phyloP scores from a whole-genome alignment of 1,140 invertebrate genomes.

The Drosophila subpulchrella region DNA sequence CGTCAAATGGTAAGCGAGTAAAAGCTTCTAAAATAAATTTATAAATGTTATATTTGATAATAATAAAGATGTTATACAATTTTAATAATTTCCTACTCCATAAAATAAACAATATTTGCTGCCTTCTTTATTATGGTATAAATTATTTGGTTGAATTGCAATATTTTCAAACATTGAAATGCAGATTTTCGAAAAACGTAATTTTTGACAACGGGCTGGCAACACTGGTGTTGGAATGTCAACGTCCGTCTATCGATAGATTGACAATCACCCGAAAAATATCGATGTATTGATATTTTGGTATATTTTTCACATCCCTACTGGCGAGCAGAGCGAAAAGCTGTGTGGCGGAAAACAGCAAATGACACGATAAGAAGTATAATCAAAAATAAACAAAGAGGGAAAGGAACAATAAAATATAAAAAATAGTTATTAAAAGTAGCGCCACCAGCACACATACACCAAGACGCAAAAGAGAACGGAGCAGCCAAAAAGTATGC shows the following conservation, averaged over 20 bases:
- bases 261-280: too few relatives aligned
- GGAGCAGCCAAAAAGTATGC: constrained; percentile 42
- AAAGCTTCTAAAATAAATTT: background rate
- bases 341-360: constrained; percentile 21
- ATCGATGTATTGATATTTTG: too few relatives aligned
- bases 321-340: constrained; percentile 23
- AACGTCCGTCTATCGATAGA: background rate
- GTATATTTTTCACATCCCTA: background rate
- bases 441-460: constrained; percentile 6
- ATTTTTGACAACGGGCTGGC: background rate
- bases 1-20: background rate
- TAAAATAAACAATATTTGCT: too few relatives aligned
- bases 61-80: background rate
- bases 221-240: background rate
- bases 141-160: too few relatives aligned
- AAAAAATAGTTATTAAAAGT: constrained; percentile 1
- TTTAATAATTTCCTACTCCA: too few relatives aligned
- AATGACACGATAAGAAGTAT: background rate
- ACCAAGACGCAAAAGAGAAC: background rate
- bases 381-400: constrained; percentile 17
- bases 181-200: too few relatives aligned
- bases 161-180: too few relatives aligned
- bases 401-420: background rate
- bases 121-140: too few relatives aligned
- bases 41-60: background rate